Evolutionary conservation across 2,888 invertebrate species (phyloP), one percentile per base, ranked within the genome.

Genomic region (Chironomus riparius): DNA sequence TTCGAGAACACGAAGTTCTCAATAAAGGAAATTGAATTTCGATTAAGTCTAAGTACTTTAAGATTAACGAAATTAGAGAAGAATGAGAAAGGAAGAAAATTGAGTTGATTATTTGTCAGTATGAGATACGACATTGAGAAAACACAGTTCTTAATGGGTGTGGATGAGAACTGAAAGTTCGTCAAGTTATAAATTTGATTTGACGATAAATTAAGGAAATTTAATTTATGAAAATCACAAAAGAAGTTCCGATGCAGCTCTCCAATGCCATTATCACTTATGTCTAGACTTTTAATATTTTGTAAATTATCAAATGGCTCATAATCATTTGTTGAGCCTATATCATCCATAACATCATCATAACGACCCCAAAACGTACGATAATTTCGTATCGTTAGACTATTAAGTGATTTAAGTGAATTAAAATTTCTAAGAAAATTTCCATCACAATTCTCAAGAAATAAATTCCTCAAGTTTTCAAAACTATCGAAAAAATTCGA

Each of bases 81-180:
- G 69, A 76, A 76, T 61, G 76, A 76, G 22, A 76, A 76, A 28
- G 76, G 76, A 76, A 76, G 76, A 47, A 76, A 76, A 76, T 76
- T 76, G 50, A 76, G 69, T 69, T 76, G 68, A 69, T 76, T 76
- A 38, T 47, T 47, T 4, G 76, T 76, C 50, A 76, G 21, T 18
- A 76, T 56, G 5, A 76, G 47, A 69, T 76, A 76, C 18, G 68
- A 69, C 76, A 76, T 69, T 4, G 76, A 76, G 18, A 76, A 69
- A 2, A 76, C 76, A 47, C 76, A 76, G 50, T 76, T 76, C 38
- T 76, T 76, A 10, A 76, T 76, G 10, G 76, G 69, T 4, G 62
- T n/a, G 18, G 76, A 76, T 1, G 76, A 28, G 56, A 76, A 76
- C 69, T 76, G 76, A 38, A 76, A 69, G 28, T 76, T 68, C 18